Evolutionary conservation across 2,888 invertebrate species (phyloP).

Genomic region (Penaeus monodon): DNA sequence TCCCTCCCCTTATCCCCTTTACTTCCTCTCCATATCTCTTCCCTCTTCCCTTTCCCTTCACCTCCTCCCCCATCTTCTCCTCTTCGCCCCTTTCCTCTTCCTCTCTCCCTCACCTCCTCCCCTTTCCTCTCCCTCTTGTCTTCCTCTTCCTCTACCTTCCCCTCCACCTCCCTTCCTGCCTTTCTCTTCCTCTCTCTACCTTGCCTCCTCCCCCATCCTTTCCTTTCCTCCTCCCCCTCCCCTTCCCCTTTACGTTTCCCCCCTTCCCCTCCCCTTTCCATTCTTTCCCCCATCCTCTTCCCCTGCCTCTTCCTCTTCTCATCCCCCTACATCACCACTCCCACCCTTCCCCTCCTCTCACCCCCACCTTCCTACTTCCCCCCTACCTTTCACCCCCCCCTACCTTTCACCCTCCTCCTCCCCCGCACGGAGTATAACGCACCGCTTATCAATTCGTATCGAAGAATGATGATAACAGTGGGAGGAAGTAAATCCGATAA

Average conservation of each 20-base stretch:
- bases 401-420: background rate
- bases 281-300: background rate
- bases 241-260: background rate
- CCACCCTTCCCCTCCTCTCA: background rate
- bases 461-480: background rate
- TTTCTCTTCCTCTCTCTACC: background rate
- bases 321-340: background rate
- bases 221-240: too few relatives aligned
- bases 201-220: background rate
- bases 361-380: background rate
- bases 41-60: background rate
- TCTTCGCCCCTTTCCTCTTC: background rate
- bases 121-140: background rate
- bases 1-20: too few relatives aligned
- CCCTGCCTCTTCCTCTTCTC: background rate
- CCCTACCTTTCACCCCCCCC: background rate
- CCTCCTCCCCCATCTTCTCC: background rate
- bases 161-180: background rate
- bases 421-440: background rate
- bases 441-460: background rate
- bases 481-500: too few relatives aligned
- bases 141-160: background rate
- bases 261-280: background rate
- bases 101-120: background rate
- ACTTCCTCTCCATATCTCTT: background rate